Conservation (phyloP, 2,797 vertebrate genomes). For the Kryptopterus vitreolus region DNA sequence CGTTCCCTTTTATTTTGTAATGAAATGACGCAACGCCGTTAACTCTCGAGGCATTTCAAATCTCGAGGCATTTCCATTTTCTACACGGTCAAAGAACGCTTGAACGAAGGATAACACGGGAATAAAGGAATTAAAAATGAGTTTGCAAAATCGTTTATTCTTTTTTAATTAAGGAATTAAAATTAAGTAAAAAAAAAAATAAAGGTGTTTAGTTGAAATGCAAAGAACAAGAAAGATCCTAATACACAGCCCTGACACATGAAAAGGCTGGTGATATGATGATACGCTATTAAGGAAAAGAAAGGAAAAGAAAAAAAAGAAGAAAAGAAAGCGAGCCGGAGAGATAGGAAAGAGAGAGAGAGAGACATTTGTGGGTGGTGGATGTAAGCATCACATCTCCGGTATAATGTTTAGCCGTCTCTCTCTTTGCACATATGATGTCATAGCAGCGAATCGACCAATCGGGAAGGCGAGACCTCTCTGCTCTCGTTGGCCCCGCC, state of each 20-base stretch:
- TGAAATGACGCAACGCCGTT: too few species aligned
- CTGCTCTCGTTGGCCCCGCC: conserved; percentile 60
- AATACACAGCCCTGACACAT: conserved; percentile 8
- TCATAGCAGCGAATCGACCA: conserved; percentile 61
- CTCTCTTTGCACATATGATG: conserved; percentile 49
- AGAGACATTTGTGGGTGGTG: conserved; percentile 38
- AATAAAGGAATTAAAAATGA: too few species aligned
- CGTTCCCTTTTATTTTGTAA: too few species aligned
- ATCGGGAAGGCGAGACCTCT: conserved; percentile 53
- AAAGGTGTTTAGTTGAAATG: too few species aligned
- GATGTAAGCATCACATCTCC: conserved; percentile 55
- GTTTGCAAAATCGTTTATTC: too few species aligned
- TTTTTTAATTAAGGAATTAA: too few species aligned
- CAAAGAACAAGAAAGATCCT: background rate
- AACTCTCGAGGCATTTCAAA: too few species aligned
- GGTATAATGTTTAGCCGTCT: conserved; percentile 42
- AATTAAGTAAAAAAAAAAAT: too few species aligned
- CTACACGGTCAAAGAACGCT: too few species aligned
- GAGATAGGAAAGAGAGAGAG: conserved; percentile 14
- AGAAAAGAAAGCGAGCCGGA: background rate
- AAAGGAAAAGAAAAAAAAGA: background rate
- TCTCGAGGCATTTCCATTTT: too few species aligned
- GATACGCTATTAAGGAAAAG: conserved; percentile 6
- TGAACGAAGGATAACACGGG: too few species aligned
- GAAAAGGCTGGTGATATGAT: too few species aligned